phyloP scores from a whole-genome alignment of 2,113 vertebrate genomes.

The Caloenas nicobarica region DNA sequence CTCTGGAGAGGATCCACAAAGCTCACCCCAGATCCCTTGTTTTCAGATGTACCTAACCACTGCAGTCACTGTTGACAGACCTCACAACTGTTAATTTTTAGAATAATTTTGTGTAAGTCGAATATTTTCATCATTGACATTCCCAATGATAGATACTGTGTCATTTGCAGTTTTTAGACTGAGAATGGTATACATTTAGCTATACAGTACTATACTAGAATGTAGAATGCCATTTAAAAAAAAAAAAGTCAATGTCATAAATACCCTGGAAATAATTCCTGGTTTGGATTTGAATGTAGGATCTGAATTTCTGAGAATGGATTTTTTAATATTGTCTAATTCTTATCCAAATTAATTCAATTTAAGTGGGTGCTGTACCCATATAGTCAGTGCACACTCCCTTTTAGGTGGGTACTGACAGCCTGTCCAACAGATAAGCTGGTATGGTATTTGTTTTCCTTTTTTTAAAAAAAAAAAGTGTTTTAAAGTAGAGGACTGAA shows the following conservation, averaged over 20 bases:
- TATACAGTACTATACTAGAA: neutral
- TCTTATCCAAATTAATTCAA: neutral
- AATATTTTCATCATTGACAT: neutral
- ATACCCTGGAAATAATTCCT: neutral
- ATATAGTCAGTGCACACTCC: neutral
- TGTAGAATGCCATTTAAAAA: neutral
- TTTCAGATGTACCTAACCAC: neutral
- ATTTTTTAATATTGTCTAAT: neutral
- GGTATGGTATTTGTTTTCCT: neutral
- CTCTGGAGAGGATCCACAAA: neutral
- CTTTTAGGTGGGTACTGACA: neutral
- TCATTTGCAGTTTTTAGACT: neutral
- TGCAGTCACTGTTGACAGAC: neutral
- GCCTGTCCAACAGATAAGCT: neutral
- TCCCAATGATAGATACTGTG: fast-evolving
- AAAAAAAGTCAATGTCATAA: neutral
- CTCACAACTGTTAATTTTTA: neutral
- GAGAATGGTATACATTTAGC: neutral
- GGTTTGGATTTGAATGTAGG: neutral
- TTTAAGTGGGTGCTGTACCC: neutral
- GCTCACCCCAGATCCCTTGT: neutral
- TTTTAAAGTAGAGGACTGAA: neutral
- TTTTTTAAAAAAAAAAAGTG: neutral
- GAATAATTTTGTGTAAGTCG: neutral
- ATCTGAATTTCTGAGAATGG: neutral